A percentile compares a stretch with the other conserved stretches of the same genome.
These are phyloP conservation scores for Thera obeliscata DNA, from an alignment of 2,888 invertebrate genomes.

Conservation along the genomic window DNA sequence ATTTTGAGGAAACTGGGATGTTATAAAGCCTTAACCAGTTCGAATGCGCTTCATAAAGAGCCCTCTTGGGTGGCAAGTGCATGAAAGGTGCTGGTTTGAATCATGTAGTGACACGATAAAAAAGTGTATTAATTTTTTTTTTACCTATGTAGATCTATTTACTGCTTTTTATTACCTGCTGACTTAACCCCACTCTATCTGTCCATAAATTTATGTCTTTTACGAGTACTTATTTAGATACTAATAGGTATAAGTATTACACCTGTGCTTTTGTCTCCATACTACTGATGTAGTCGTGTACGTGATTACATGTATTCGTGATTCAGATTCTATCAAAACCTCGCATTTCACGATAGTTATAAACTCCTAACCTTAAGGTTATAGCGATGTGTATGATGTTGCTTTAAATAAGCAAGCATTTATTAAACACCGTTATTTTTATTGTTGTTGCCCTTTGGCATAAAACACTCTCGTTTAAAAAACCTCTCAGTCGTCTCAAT, in stretches of 20 bases:
- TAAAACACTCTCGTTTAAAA: background rate
- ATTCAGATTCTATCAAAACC: constrained; percentile 67
- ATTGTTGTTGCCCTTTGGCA: background rate
- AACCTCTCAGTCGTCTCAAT: too few species aligned
- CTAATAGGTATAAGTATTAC: constrained; percentile 8
- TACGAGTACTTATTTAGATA: background rate
- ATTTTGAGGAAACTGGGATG: too few species aligned
- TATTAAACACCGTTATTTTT: background rate
- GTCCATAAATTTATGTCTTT: background rate
- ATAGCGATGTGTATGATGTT: constrained; percentile 37
- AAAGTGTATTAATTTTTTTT: too few species aligned
- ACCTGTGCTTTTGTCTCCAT: constrained; percentile 21
- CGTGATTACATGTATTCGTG: constrained; percentile 52
- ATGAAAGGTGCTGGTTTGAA: too few species aligned
- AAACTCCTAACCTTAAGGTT: constrained; percentile 50
- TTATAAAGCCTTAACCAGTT: too few species aligned
- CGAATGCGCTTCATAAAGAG: too few species aligned
- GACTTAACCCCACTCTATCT: background rate
- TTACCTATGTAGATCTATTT: too few species aligned
- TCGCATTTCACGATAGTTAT: constrained; percentile 58
- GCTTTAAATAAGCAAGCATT: background rate
- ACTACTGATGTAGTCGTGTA: constrained; percentile 23
- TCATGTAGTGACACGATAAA: too few species aligned
- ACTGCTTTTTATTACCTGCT: too few species aligned
- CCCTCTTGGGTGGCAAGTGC: too few species aligned